Evolutionary conservation across 1,140 invertebrate species (phyloP).

Genomic region (Orchestia grillus): DNA sequence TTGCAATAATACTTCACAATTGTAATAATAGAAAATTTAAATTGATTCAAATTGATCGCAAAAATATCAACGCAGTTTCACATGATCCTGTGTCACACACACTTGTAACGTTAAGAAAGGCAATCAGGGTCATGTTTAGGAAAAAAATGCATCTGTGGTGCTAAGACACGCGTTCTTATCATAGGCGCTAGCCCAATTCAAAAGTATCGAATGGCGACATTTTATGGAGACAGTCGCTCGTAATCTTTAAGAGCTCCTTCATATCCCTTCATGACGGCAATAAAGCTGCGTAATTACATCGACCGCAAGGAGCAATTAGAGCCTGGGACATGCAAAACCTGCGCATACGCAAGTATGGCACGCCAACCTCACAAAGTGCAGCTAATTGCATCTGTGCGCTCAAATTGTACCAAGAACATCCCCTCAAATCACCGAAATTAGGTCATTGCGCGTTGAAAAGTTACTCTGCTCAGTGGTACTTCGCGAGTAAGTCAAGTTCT

Average conservation of each 20-base stretch:
- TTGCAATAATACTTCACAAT: too few relatives aligned
- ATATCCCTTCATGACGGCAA: constrained; percentile 52
- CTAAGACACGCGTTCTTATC: background rate
- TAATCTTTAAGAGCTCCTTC: constrained; percentile 28
- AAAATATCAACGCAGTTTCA: too few relatives aligned
- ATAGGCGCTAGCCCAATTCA: background rate
- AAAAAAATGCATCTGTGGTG: background rate
- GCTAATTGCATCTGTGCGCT: constrained; percentile 32
- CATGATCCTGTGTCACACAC: too few relatives aligned
- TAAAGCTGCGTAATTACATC: constrained; percentile 38
- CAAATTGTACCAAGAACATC: background rate
- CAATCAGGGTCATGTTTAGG: too few relatives aligned
- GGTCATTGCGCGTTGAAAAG: background rate
- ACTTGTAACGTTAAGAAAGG: too few relatives aligned
- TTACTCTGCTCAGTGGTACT: background rate
- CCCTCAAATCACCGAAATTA: background rate
- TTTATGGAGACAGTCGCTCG: background rate
- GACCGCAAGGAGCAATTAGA: constrained; percentile 40
- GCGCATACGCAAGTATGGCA: background rate
- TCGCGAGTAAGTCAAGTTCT: background rate
- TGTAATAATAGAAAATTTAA: too few relatives aligned
- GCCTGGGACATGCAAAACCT: background rate
- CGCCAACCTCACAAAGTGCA: constrained; percentile 29
- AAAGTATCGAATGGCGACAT: constrained; percentile 19
- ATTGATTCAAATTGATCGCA: too few relatives aligned